Conservation (phyloP, 2,888 invertebrate genomes). For the Schizaphis graminum region DNA sequence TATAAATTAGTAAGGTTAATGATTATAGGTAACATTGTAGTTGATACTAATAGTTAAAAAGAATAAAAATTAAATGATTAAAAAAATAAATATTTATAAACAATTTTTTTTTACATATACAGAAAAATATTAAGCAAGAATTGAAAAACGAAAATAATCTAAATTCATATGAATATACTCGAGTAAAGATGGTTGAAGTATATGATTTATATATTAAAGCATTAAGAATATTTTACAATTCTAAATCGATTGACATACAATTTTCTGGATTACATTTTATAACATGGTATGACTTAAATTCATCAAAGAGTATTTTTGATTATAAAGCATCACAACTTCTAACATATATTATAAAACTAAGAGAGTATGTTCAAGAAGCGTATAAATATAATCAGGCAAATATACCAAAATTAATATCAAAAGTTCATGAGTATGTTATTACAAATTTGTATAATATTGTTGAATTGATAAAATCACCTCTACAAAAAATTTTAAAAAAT, state of each 20-base stretch:
- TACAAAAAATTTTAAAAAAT: slow-evolving; percentile 9
- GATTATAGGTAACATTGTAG: too few species aligned
- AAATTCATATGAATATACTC: slow-evolving; percentile 11
- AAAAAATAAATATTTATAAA: not conserved
- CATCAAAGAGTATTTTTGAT: slow-evolving; percentile 45
- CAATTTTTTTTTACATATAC: not conserved
- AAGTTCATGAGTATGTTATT: not conserved
- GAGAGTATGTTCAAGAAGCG: not conserved
- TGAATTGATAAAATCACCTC: not conserved
- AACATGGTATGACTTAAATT: slow-evolving; percentile 23
- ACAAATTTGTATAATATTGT: not conserved
- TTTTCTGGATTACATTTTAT: not conserved
- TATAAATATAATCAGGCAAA: slow-evolving; percentile 29
- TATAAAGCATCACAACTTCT: slow-evolving; percentile 1
- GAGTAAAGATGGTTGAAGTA: not conserved
- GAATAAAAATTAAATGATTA: not conserved
- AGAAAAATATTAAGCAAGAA: not conserved
- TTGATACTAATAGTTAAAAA: not conserved
- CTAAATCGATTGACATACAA: not conserved
- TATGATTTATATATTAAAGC: slow-evolving; percentile 40
- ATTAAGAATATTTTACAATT: slow-evolving; percentile 29
- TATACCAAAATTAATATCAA: not conserved
- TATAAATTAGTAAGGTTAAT: too few species aligned
- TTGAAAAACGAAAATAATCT: not conserved
- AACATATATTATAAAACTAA: not conserved